A percentile compares a stretch with the other conserved stretches of the same genome.
Evolutionary conservation across 2,113 vertebrate genomes (phyloP).

Genomic region (Zosterops borbonicus): DNA sequence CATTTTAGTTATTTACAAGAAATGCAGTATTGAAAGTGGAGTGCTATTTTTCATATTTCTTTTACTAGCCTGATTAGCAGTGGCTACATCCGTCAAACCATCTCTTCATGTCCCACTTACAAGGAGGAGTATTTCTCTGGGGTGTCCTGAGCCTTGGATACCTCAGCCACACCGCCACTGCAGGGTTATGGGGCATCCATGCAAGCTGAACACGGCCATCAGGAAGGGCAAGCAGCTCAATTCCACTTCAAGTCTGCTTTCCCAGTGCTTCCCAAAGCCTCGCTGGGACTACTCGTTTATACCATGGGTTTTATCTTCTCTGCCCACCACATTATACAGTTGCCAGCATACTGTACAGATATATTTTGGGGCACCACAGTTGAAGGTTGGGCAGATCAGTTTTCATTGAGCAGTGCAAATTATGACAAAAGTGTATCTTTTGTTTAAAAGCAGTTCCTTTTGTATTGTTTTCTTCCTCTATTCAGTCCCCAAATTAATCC

Average conservation of each 20-base stretch:
- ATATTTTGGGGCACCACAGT: background rate
- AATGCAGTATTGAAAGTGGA: background rate
- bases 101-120: background rate
- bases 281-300: background rate
- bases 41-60: background rate
- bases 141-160: background rate
- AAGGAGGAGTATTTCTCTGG: background rate
- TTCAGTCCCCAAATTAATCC: background rate
- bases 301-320: background rate
- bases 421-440: background rate
- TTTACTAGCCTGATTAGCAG: background rate
- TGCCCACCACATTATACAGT: background rate
- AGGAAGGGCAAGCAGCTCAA: background rate
- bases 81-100: background rate
- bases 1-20: background rate
- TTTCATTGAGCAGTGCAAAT: background rate
- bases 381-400: background rate
- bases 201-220: background rate
- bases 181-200: fast-evolving
- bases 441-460: background rate
- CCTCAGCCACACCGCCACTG: background rate
- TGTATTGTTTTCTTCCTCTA: background rate
- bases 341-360: background rate
- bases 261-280: background rate
- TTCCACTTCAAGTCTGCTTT: background rate